Conservation (phyloP, 2,113 vertebrate species). For the Himantopus leucocephalus region DNA sequence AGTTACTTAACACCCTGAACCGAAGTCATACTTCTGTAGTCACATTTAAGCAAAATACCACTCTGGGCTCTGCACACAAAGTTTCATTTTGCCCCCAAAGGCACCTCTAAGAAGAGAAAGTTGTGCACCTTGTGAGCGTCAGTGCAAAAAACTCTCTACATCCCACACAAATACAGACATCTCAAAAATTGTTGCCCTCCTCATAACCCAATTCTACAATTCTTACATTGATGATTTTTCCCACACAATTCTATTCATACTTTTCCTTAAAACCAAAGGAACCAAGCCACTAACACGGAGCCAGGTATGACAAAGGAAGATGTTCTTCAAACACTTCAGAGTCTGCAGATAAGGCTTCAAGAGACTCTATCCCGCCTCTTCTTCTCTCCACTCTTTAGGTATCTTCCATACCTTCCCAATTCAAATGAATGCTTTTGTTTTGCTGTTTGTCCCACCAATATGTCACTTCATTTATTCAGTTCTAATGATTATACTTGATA, state of each 20-base stretch:
- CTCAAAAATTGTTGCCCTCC: neutral
- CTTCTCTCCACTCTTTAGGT: fast-evolving
- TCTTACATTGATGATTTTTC: neutral
- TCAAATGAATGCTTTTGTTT: neutral
- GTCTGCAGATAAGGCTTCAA: neutral
- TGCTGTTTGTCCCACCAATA: neutral
- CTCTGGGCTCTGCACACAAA: neutral
- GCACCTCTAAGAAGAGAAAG: neutral
- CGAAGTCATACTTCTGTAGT: neutral
- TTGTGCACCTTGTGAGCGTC: too few species aligned
- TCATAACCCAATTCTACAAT: neutral
- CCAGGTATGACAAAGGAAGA: neutral
- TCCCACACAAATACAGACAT: fast-evolving
- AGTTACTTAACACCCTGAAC: neutral
- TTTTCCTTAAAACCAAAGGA: neutral
- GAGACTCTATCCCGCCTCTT: neutral
- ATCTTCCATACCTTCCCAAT: neutral
- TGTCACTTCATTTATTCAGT: neutral
- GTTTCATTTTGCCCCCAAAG: neutral
- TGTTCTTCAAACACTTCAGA: neutral
- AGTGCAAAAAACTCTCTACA: neutral
- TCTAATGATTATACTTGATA: neutral
- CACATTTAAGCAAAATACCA: neutral
- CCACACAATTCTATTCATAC: neutral
- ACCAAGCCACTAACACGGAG: neutral